These are phyloP conservation scores for Limenitis camilla DNA, from an alignment of 2,888 invertebrate species.

Conservation along the genomic window DNA sequence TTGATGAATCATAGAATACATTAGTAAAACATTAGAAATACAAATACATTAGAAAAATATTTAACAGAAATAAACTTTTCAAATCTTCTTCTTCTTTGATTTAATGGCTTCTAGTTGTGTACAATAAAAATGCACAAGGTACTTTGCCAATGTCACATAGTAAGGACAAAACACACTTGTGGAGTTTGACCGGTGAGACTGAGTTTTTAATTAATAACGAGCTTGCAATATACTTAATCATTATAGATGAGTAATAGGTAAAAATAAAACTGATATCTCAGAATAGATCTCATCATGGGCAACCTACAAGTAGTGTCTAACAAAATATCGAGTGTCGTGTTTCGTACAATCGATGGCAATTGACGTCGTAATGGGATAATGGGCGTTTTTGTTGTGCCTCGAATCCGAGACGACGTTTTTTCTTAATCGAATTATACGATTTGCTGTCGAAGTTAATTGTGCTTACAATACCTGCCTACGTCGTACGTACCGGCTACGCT, in stretches of 20 bases:
- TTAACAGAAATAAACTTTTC: no score
- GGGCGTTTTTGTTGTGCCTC: slow-evolving; percentile 30
- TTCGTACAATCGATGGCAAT: slow-evolving; percentile 54
- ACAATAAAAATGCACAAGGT: no score
- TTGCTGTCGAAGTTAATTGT: slow-evolving; percentile 26
- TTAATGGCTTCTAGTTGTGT: no score
- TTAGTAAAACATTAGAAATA: no score
- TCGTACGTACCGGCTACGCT: neutral
- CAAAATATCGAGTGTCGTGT: slow-evolving; percentile 35
- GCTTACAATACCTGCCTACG: slow-evolving; percentile 12
- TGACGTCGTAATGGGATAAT: slow-evolving; percentile 39
- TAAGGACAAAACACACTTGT: no score
- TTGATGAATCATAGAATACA: no score
- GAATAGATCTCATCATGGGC: neutral
- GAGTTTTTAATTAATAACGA: no score
- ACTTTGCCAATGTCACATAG: no score
- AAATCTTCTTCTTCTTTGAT: no score
- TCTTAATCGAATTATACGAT: slow-evolving; percentile 32
- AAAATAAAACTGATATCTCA: neutral
- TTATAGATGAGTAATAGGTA: neutral
- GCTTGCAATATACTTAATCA: neutral
- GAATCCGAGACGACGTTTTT: slow-evolving; percentile 28
- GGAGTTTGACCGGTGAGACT: no score
- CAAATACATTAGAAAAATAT: no score
- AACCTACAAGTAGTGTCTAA: slow-evolving; percentile 9